phyloP scores from a whole-genome alignment of 2,797 vertebrate species.

The Labroides dimidiatus region DNA sequence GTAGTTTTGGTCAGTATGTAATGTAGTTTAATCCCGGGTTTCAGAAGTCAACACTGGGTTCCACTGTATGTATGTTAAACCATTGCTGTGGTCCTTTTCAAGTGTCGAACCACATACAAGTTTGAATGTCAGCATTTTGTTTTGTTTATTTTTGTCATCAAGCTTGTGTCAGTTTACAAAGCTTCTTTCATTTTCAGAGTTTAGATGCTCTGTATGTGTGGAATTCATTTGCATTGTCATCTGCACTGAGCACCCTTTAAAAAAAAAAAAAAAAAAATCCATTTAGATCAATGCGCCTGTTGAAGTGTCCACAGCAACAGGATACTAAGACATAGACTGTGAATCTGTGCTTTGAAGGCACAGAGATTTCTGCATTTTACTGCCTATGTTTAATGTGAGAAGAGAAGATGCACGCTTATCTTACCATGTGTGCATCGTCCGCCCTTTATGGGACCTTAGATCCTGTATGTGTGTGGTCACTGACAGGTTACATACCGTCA shows the following conservation, averaged over 20 bases:
- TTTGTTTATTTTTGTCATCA: background rate
- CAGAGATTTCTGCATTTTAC: background rate
- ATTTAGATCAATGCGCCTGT: slow-evolving; percentile 1
- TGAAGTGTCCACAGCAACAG: background rate
- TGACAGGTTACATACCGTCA: background rate
- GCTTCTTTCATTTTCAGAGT: background rate
- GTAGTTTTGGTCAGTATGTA: background rate
- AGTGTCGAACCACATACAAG: background rate
- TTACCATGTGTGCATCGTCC: background rate
- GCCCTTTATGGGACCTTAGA: slow-evolving; percentile 1
- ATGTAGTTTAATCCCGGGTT: no score
- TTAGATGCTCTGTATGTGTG: background rate
- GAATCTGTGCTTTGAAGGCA: slow-evolving; percentile 24
- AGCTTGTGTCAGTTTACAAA: slow-evolving; percentile 16
- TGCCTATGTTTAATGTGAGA: slow-evolving; percentile 1
- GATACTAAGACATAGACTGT: slow-evolving; percentile 25
- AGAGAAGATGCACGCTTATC: background rate
- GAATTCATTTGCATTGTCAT: background rate
- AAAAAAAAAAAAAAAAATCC: no score
- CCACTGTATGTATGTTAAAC: background rate
- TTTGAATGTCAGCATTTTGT: background rate
- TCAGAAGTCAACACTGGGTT: no score
- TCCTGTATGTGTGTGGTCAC: background rate
- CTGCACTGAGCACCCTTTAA: slow-evolving; percentile 1
- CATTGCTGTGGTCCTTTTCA: slow-evolving; percentile 5